Base-by-base conservation (phyloP, 2,113 vertebrate genomes). In the Accipiter cooperii region DNA sequence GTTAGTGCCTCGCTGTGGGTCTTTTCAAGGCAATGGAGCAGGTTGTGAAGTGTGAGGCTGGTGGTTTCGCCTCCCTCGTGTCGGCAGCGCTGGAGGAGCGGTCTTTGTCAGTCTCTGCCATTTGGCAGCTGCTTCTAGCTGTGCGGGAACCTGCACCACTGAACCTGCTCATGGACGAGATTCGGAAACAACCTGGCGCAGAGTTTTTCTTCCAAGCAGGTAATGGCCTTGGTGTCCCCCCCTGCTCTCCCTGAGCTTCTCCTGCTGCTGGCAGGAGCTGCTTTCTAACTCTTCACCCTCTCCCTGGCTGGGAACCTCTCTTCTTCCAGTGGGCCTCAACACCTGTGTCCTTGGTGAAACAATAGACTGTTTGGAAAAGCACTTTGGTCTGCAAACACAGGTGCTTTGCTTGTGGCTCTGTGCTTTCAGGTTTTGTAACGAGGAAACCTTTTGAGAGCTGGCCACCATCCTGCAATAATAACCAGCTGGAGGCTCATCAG, bases 101-200 rank as follows among this genome's bases (percentile, higher is more conserved):
- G 77, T 80, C 95, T 10, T 40, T 98, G 44, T 93, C 97, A 2
- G 90, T 95, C 12, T 85, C 93, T 65, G 97, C 97, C 4, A 1
- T 98, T 54, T 98, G 98, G 98, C 98, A 98, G 46, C 85, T 98
- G 76, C 94, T 98, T 44, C 58, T 98, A 47, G 92, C 78, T 38
- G 90, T 94, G 87, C 94, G 60, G 87, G 94, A 95, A 47, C 85
- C 86, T 17, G 82, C 86, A 69, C 93, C 94, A 0, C 58, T 97
- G 68, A 95, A 70, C 60, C 51, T 92, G 31, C 95, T 98, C 52
- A 36, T 97, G 74, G 97, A 98, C 47, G 97, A 98, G 74, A 94
- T 98, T 68, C 95, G 57, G 22, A 97, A 95, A 78, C 98, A 98
- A 19, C 96, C 98, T 0, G 94, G 96, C 0, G 96, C 98, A 3